These are phyloP conservation scores for Vulpes lagopus DNA, from an alignment of 2,113 vertebrate genomes.

Conservation along the genomic window DNA sequence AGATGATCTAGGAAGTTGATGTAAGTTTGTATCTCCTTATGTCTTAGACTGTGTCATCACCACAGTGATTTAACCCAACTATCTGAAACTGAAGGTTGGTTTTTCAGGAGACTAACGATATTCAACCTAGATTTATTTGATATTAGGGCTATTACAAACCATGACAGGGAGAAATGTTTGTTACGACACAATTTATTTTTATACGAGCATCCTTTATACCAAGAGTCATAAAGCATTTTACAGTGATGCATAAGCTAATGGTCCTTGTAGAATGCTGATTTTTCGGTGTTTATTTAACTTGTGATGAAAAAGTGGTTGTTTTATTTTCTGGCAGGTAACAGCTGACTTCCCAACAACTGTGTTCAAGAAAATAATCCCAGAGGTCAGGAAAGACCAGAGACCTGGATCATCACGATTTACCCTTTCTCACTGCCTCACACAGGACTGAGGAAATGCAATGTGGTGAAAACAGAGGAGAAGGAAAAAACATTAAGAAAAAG, in stretches of 20 bases:
- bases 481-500: background rate
- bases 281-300: constrained; percentile 79
- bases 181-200: constrained; percentile 77
- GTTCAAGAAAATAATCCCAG: constrained; percentile 73
- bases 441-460: constrained; percentile 25
- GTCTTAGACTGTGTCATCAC: constrained; percentile 71
- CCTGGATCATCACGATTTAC: constrained; percentile 43
- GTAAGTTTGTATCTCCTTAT: constrained; percentile 47
- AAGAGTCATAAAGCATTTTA: constrained; percentile 77
- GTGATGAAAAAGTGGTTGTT: constrained; percentile 71
- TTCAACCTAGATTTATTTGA: constrained; percentile 72
- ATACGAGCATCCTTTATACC: constrained; percentile 66
- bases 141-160: constrained; percentile 68
- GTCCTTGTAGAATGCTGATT: constrained; percentile 76
- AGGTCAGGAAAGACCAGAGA: constrained; percentile 28
- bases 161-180: constrained; percentile 59
- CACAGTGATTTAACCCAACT: constrained; percentile 72
- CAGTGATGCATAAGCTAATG: constrained; percentile 78
- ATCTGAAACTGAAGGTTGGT: constrained; percentile 67
- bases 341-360: constrained; percentile 62
- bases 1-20: constrained; percentile 78
- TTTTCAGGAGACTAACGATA: constrained; percentile 72
- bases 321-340: constrained; percentile 79
- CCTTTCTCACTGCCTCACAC: background rate
- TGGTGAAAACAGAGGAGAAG: constrained; percentile 17